Base-by-base conservation (phyloP, 2,113 vertebrate genomes). In the Rhinolophus sinicus region DNA sequence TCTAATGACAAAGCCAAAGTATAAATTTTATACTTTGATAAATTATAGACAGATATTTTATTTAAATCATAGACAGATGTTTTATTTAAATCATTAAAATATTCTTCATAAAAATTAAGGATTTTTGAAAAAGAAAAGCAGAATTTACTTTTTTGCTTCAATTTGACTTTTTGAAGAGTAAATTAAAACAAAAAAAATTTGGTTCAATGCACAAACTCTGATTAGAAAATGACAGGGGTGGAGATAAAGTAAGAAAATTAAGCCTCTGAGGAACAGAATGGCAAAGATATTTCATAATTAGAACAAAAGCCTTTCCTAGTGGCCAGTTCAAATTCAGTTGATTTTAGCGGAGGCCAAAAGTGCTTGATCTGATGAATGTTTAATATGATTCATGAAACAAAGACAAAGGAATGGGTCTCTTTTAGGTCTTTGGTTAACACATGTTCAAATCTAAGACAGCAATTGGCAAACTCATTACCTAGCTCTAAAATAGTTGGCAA, bases 241-340 rank as follows among this genome's bases (percentile, higher is more conserved):
- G 78, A 69, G 8, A 35, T 69, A 87, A 81, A 84, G 2, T 54
- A 86, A 89, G 50, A 87, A 97, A 90, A 82, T 82, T 60, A 82
- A 87, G 16, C 87, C 75, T 80, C 47, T 50, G 21, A 30, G 75
- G 78, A 94, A 56, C 1, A 82, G n/a, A 86, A 92, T 44, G 60
- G 12, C 65, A 86, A 87, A 73, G 28, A 64, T 73, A 38, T 82
- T 78, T 87, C n/a, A 62, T 90, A 97, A 92, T 90, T 90, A 90
- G 56, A 87, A 78, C 11, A 19, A 69, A 76, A 92, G 0, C 2
- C 7, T 92, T 93, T 93, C 14, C 8, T 35, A 84, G 50, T 44
- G 35, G 1, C 21, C 28, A 73, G 40, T 69, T 92, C 38, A 87
- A 90, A 83, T 67, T 7, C 38, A 89, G 21, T 2, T 35, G 35